Conservation (phyloP, 2,113 vertebrate species). For the Serinus canaria region DNA sequence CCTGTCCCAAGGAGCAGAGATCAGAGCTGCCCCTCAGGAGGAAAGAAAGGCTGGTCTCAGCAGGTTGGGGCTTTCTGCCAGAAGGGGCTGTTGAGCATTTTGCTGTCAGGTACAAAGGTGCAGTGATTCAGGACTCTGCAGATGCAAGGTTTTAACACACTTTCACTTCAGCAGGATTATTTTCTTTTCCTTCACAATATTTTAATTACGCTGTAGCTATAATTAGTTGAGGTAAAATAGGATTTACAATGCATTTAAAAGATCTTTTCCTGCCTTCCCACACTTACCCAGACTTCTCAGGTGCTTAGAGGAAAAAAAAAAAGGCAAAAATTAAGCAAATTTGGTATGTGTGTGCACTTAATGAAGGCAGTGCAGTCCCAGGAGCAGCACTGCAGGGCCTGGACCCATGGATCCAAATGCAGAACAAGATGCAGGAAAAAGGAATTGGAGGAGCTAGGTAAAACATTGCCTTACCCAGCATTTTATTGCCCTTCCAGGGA, state of each 20-base stretch:
- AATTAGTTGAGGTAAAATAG: background rate
- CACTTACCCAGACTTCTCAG: background rate
- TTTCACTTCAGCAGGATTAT: background rate
- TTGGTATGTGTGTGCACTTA: background rate
- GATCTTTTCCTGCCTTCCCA: constrained; percentile 2
- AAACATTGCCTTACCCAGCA: background rate
- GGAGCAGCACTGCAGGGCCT: background rate
- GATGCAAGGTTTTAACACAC: background rate
- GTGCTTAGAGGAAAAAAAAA: background rate
- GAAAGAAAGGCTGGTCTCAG: background rate
- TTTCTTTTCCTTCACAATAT: background rate
- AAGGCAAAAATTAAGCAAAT: background rate
- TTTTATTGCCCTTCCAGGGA: background rate
- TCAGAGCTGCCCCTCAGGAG: background rate
- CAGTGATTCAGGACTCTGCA: background rate
- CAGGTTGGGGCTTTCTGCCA: background rate
- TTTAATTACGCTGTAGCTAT: background rate
- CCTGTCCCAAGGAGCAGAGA: background rate
- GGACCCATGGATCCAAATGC: background rate
- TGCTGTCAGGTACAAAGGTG: background rate
- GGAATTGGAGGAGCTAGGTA: background rate
- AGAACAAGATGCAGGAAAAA: background rate
- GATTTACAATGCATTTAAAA: background rate
- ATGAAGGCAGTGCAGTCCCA: background rate
- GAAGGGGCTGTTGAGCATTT: background rate